Base-by-base conservation (phyloP, 2,797 vertebrate genomes). In the Chromis chromis region DNA sequence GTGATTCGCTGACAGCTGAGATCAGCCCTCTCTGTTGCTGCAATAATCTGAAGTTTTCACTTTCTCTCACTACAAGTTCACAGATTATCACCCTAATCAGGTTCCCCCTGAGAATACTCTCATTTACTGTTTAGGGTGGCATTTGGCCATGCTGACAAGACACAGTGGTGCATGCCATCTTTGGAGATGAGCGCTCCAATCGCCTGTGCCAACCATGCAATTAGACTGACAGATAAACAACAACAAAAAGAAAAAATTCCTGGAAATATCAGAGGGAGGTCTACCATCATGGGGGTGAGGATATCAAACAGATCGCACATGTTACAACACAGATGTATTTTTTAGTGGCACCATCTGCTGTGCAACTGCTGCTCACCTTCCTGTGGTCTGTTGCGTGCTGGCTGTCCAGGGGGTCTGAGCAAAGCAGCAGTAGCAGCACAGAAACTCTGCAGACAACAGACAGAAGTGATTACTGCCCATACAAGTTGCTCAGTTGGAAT, bases 361-460 rank as follows among this genome's bases (percentile, higher is more conserved):
- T 12, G 1, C 44, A 22, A 55, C 70, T 44, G 58, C 36, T 39
- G 61, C 95, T 97, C 95, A 99, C 98, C 96, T 97, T 96, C 90
- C 95, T 96, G 94, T 97, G 96, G 86, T 96, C 95, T 67, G 89
- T 76, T 42, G 95, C 87, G 71, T 93, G 89, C 85, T 97, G 97
- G 50, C 95, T 92, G 78, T 93, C 81, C 87, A 95, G 89, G n/a
- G 91, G 90, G 82, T 95, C 93, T 71, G 94, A 88, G 86, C 93
- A 94, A 73, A 97, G 83, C 84, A 97, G 86, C 81, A 95, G 87
- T 66, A 96, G 81, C 80, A 95, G 86, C 88, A 94, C 84, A 82
- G 94, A 93, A 81, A 95, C 86, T 88, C 97, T 99, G 86, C 24
- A 79, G 40, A 22, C 21, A 85, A 77, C 68, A 86, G 31, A 79